Percentiles rank a stretch among this genome's conserved stretches.
phyloP scores from a whole-genome alignment of 2,113 vertebrate species.

The Aplodontia rufa region DNA sequence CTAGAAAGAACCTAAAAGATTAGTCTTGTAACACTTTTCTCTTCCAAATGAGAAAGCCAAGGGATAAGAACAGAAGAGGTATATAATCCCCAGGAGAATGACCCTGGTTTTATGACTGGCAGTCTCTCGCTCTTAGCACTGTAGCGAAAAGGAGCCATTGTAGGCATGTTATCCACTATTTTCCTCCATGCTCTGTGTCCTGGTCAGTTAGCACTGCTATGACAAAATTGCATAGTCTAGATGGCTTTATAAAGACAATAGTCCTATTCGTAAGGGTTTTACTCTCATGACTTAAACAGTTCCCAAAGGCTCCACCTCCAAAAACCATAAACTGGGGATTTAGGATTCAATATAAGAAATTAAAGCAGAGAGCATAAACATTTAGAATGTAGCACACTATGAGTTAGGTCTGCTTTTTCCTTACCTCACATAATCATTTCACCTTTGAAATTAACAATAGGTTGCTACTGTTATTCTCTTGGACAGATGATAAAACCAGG shows the following conservation, averaged over 20 bases:
- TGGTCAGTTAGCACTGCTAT: neutral
- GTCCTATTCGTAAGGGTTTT: neutral
- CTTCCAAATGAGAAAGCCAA: slow-evolving; percentile 4
- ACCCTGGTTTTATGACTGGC: neutral
- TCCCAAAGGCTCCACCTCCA: neutral
- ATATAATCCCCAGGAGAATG: neutral
- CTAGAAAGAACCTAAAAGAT: neutral
- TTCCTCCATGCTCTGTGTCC: neutral
- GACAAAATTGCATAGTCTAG: neutral
- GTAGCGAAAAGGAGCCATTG: neutral
- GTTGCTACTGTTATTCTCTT: neutral
- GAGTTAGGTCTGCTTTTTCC: neutral
- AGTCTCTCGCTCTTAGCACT: neutral
- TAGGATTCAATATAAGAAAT: neutral
- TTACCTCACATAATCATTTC: neutral
- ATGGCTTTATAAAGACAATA: neutral
- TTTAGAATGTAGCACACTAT: neutral
- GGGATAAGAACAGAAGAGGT: neutral
- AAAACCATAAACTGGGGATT: neutral
- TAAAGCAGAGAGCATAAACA: neutral
- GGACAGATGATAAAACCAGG: neutral
- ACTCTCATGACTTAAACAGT: neutral
- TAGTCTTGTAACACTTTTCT: neutral
- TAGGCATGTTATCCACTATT: neutral
- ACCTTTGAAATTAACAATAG: neutral